A percentile compares a stretch with the other conserved stretches of the same genome.
Evolutionary conservation across 2,888 invertebrate species (phyloP).

Genomic region (Sarcophaga rosellei): DNA sequence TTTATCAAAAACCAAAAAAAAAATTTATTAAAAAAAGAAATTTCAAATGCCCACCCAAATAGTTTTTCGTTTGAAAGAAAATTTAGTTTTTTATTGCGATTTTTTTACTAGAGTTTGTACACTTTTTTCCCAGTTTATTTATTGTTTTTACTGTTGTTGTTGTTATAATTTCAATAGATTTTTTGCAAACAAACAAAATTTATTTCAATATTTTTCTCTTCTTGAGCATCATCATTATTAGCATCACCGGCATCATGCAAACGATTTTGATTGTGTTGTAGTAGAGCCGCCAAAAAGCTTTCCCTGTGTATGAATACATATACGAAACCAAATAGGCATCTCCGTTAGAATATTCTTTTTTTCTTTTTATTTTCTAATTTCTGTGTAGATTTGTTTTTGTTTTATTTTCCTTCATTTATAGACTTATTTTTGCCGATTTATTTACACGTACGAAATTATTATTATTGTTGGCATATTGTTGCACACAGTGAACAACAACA

Average conservation of each 20-base stretch:
- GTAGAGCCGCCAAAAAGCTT: slow-evolving; percentile 28
- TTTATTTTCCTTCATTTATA: slow-evolving; percentile 23
- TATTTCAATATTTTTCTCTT: not conserved
- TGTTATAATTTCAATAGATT: slow-evolving; percentile 34
- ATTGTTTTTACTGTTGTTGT: slow-evolving; percentile 37
- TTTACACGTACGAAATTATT: slow-evolving; percentile 66
- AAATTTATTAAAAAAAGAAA: too few relatives aligned
- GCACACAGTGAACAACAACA: not conserved
- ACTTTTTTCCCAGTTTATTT: slow-evolving; percentile 11
- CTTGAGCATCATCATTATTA: slow-evolving; percentile 20
- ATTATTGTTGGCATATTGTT: slow-evolving; percentile 59
- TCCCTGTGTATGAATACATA: slow-evolving; percentile 33
- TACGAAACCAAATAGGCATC: not conserved
- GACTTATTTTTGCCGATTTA: slow-evolving; percentile 53
- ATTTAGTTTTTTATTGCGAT: slow-evolving; percentile 46
- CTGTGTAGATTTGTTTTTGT: slow-evolving; percentile 29
- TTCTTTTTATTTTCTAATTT: not conserved
- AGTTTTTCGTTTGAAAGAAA: slow-evolving; percentile 45
- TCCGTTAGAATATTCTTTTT: not conserved
- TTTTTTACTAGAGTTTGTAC: slow-evolving; percentile 34
- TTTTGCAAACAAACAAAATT: slow-evolving; percentile 36
- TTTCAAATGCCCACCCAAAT: too few relatives aligned
- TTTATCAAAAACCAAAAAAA: too few relatives aligned
- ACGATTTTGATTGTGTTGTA: slow-evolving; percentile 2
- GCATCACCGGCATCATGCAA: not conserved